A percentile compares a stretch with the other conserved stretches of the same genome.
Evolutionary conservation across 2,797 vertebrate genomes (phyloP).

Genomic region (Syndactyla subalaris): DNA sequence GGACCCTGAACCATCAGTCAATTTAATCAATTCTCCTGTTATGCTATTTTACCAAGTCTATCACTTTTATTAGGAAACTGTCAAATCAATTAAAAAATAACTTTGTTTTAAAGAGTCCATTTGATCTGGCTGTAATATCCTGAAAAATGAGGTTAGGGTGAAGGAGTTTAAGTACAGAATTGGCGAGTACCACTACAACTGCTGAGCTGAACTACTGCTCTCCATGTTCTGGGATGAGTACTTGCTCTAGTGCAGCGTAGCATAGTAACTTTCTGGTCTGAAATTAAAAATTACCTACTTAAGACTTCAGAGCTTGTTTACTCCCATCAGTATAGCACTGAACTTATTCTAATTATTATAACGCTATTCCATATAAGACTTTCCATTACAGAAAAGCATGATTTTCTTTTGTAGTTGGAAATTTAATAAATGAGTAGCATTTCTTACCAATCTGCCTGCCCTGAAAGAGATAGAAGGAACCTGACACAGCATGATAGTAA

Average conservation of each 20-base stretch:
- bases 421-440: not conserved
- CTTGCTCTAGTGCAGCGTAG: not conserved
- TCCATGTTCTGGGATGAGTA: not conserved
- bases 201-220: not conserved
- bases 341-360: not conserved
- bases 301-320: not conserved
- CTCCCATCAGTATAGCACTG: not conserved
- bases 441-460: not conserved
- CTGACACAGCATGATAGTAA: not conserved
- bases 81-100: conserved; percentile 10
- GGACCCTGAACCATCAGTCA: not conserved
- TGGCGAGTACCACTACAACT: not conserved
- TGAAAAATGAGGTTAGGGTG: not conserved
- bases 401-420: not conserved
- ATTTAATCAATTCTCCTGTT: not conserved
- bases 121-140: conserved; percentile 8
- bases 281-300: not conserved
- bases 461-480: not conserved
- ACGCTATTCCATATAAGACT: not conserved
- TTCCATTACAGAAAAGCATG: not conserved
- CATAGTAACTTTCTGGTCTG: not conserved
- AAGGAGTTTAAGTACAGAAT: not conserved
- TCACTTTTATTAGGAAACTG: not conserved
- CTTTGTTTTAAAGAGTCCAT: not conserved
- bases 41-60: not conserved